These are phyloP conservation scores for Thymallus thymallus DNA, from an alignment of 2,113 vertebrate species.

Conservation along the genomic window DNA sequence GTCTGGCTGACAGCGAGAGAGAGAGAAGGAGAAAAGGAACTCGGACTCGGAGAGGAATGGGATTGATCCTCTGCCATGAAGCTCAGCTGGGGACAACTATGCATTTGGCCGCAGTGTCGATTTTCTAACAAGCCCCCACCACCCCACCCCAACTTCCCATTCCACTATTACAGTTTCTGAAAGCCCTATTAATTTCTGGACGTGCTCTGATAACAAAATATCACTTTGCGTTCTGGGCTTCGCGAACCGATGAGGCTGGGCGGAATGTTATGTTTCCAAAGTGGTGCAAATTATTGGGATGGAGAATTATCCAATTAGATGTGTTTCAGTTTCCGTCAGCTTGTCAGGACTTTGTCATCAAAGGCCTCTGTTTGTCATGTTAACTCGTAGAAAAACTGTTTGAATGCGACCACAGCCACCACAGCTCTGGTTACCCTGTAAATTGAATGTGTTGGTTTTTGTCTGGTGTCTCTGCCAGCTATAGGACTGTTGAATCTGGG, in stretches of 20 bases:
- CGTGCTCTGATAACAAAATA: conserved; percentile 57
- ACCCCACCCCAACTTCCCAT: conserved; percentile 21
- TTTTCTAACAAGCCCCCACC: conserved; percentile 39
- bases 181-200: conserved; percentile 47
- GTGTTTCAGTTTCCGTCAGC: conserved; percentile 27
- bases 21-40: conserved; percentile 58
- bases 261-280: conserved; percentile 32
- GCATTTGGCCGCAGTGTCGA: conserved; percentile 28
- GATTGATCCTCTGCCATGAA: conserved; percentile 69
- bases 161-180: neutral
- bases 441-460: conserved; percentile 32
- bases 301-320: conserved; percentile 33
- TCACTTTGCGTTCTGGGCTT: conserved; percentile 9
- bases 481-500: conserved; percentile 37
- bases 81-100: conserved; percentile 55
- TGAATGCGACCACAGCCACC: conserved; percentile 14
- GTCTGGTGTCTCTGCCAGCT: conserved; percentile 36
- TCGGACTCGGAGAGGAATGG: conserved; percentile 41
- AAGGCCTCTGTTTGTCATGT: conserved; percentile 30
- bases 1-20: conserved; percentile 54
- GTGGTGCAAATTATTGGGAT: conserved; percentile 4
- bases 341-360: conserved; percentile 25
- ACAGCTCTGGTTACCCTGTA: conserved; percentile 27
- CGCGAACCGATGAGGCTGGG: conserved; percentile 33
- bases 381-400: conserved; percentile 29